Conservation (phyloP, 2,888 invertebrate species). For the Athalia rosae region DNA sequence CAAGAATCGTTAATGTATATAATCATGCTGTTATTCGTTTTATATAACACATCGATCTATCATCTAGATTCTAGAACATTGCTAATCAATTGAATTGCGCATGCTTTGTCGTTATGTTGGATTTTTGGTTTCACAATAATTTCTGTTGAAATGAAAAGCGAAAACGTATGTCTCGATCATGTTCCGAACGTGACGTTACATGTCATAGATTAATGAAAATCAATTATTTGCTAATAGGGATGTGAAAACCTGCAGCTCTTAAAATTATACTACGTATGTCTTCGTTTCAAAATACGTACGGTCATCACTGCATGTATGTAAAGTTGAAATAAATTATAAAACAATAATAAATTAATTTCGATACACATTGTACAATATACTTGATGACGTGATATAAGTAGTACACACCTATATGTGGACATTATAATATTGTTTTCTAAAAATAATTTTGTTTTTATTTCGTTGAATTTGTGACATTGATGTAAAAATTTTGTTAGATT, state of each 20-base stretch:
- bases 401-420: no score
- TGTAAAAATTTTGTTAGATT: conserved; percentile 23
- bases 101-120: not conserved
- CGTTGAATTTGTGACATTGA: not conserved
- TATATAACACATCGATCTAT: no score
- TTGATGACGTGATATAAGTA: not conserved
- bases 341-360: no score
- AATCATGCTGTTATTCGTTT: no score
- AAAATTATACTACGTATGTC: no score
- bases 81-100: not conserved
- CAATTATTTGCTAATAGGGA: not conserved
- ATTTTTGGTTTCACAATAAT: not conserved
- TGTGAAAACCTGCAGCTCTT: not conserved
- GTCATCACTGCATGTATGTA: no score
- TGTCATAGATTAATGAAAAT: no score
- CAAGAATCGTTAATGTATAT: no score
- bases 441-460: not conserved
- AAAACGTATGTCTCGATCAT: not conserved
- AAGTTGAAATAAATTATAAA: no score
- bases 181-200: no score
- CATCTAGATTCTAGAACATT: not conserved
- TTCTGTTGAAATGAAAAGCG: conserved; percentile 18
- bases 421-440: not conserved
- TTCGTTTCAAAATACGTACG: no score
- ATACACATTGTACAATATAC: not conserved